A percentile compares a stretch with the other conserved stretches of the same genome.
phyloP scores from a whole-genome alignment of 2,797 vertebrate species.

The Synaphobranchus kaupii region DNA sequence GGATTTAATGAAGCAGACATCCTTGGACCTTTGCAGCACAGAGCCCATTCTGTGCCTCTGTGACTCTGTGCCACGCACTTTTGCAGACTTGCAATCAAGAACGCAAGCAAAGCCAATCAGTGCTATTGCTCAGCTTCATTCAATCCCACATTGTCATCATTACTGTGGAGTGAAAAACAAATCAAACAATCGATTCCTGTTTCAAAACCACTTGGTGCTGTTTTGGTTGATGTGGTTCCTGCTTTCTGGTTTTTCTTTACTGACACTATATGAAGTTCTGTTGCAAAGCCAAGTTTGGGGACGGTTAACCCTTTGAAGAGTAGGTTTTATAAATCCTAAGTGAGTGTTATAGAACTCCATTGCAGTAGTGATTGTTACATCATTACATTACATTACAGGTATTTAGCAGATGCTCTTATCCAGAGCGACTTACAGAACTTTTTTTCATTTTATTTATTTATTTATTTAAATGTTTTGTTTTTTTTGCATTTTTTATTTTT shows the following conservation, averaged over 20 bases:
- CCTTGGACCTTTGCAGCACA: conserved; percentile 5
- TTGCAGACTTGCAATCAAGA: not conserved
- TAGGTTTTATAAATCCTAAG: too few relatives aligned
- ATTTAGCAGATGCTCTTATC: too few relatives aligned
- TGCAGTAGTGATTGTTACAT: too few relatives aligned
- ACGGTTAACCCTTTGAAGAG: not conserved
- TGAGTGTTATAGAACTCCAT: too few relatives aligned
- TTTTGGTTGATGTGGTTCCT: not conserved
- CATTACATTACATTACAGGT: too few relatives aligned
- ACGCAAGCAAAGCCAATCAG: not conserved
- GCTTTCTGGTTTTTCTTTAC: not conserved
- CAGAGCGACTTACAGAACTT: too few relatives aligned
- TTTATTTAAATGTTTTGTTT: too few relatives aligned
- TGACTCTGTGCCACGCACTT: not conserved
- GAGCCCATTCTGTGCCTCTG: not conserved
- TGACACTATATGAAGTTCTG: not conserved
- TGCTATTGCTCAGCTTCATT: not conserved
- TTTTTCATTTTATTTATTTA: too few relatives aligned
- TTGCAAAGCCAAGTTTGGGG: not conserved
- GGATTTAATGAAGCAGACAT: not conserved
- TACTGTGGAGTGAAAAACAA: not conserved
- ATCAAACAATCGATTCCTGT: not conserved
- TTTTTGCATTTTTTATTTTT: too few relatives aligned
- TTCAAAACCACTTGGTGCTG: not conserved
- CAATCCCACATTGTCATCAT: not conserved